Evolutionary conservation across 2,888 invertebrate species (phyloP).

Genomic region (Megaustenia siamemsis): DNA sequence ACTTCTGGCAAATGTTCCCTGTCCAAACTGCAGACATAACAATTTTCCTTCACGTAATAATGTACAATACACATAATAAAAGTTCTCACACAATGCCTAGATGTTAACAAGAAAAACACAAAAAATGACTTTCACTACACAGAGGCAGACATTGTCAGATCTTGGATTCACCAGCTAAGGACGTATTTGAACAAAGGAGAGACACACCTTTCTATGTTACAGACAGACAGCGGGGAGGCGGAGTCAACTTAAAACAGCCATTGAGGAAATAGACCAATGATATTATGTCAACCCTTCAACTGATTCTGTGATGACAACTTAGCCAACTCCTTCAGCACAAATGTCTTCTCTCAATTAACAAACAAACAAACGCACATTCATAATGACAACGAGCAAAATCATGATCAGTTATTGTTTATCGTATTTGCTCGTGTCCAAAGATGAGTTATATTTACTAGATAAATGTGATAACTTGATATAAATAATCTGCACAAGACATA

Average conservation of each 20-base stretch:
- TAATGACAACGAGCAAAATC: not conserved
- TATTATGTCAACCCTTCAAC: not conserved
- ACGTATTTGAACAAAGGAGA: too few relatives aligned
- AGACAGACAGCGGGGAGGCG: too few relatives aligned
- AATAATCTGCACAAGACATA: constrained; percentile 37
- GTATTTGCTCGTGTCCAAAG: not conserved
- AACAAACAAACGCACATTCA: not conserved
- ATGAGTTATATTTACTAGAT: not conserved
- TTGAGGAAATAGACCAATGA: too few relatives aligned
- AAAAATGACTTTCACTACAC: too few relatives aligned
- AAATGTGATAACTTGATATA: not conserved
- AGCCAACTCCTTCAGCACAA: not conserved
- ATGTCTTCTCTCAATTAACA: not conserved
- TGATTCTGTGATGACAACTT: not conserved
- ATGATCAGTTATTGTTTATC: not conserved
- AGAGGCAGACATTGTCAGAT: too few relatives aligned
- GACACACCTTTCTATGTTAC: too few relatives aligned
- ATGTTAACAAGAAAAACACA: too few relatives aligned
- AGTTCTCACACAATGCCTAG: not conserved
- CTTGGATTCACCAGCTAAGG: too few relatives aligned
- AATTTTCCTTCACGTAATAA: constrained; percentile 12
- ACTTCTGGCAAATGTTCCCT: not conserved
- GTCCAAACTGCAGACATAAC: not conserved
- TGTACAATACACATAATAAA: constrained; percentile 6
- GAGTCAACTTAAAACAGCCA: too few relatives aligned